Evolutionary conservation across 2,888 invertebrate genomes (phyloP), one percentile per base, ranked within the genome.

Genomic region (Athalia rosae): DNA sequence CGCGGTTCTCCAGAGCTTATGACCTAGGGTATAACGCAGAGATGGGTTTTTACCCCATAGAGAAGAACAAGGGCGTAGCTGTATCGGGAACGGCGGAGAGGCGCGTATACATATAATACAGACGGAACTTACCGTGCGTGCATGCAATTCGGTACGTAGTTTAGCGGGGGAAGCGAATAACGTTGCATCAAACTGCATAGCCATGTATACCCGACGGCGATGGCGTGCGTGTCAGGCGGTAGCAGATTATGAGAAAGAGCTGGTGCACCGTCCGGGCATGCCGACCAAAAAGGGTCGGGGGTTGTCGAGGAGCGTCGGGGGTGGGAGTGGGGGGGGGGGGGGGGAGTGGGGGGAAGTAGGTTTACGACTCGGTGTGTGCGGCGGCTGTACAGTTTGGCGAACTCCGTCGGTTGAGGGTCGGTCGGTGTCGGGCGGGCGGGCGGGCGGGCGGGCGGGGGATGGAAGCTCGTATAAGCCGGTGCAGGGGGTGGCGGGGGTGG

Each of bases 381-480:
- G 28, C 28, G 28, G 28, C 28, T 28, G 28, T 28, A 28, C 84
- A 84, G 85, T 87, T 85, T 85, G 85, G 85, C 81, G 83, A 83
- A 84, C 71, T 71, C 71, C n/a, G 8, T 13, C 43, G 71, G 50
- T 58, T 45, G 1, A 58, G 45, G 13, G 67, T 67, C 47, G 28
- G 28, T 28, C 64, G 64, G 64, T 45, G 58, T 7, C 58, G 58
- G n/a, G 58, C 28, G n/a, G 9, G 11, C 47, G 48, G 41, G 53
- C 67, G 50, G 15, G n/a, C 8, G 47, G 15, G 50, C 66, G 13
- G 82, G 47, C 47, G 76, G 79, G 83, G 84, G 85, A 82, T 84
- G 84, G 85, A 87, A 87, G 86, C 85, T 87, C 87, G 87, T 87
- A 87, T 86, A 86, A 86, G 84, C 83, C 82, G 81, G 81, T 84